Base-by-base conservation (phyloP, 2,797 vertebrate genomes). In the Lutjanus campechanus region DNA sequence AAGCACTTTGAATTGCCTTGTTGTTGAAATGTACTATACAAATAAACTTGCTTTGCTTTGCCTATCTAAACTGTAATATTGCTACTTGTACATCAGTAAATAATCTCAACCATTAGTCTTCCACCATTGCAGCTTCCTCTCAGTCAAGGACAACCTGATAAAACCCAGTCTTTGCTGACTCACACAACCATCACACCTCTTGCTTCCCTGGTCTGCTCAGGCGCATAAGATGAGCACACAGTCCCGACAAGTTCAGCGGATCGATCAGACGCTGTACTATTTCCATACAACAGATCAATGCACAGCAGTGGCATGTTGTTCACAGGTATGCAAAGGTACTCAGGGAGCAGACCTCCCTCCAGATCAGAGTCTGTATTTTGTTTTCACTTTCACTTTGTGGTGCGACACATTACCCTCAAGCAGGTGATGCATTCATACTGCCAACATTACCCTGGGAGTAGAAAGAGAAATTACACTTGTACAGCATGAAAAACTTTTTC, bases 241-340 rank as follows among this genome's bases (percentile, higher is more conserved):
- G 84, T 56, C 64, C 67, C 19, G 61, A 84, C 88, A 69, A 72
- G 82, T 85, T 77, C 69, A 74, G 67, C 55, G 51, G 17, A 93
- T 93, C 87, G 84, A 95, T 95, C 54, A 62, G 76, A 70, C 75
- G 70, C 73, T 78, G 78, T 53, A 73, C 84, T 72, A 72, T 86
- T 85, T 87, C 86, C 83, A 81, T 73, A 75, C 82, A 84, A 78
- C 88, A 51, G 85, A 88, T 93, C 88, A 67, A 85, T 93, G 67
- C 7, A 1, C 58, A 78, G 78, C 77, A 40, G 74, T 36, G 69
- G 58, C 78, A 25, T 61, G 76, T 62, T 81, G 82, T 79, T 76
- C 62, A 41, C 65, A 79, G 65, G 79, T 79, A 65, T 56, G 60
- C 51, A 75, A 55, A 78, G 60, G 67, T 50, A 50, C 40, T 44